phyloP scores from a whole-genome alignment of 2,888 invertebrate genomes.

The Vandiemenella viatica region DNA sequence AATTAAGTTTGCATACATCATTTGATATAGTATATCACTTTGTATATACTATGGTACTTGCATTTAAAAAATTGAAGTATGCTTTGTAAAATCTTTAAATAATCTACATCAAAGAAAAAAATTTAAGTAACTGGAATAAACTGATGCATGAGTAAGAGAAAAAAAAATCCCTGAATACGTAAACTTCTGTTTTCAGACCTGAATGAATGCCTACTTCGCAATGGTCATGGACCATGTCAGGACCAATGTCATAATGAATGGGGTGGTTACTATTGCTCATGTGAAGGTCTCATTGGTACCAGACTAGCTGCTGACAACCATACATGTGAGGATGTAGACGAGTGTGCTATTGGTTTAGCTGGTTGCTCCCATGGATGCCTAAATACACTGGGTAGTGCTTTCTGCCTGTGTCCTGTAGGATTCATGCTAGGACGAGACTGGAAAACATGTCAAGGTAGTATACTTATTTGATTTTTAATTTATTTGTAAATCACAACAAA shows the following conservation, averaged over 20 bases:
- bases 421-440: constrained; percentile 12
- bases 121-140: no score
- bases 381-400: constrained; percentile 31
- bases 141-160: no score
- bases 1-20: no score
- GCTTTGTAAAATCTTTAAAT: no score
- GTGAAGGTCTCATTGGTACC: constrained; percentile 40
- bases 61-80: no score
- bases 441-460: constrained; percentile 15
- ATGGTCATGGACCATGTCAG: constrained; percentile 50
- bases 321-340: constrained; percentile 27
- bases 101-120: no score
- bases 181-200: constrained; percentile 38
- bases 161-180: no score
- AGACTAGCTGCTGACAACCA: constrained; percentile 26
- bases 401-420: constrained; percentile 15
- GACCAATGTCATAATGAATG: constrained; percentile 41
- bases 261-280: constrained; percentile 42
- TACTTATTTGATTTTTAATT: no score
- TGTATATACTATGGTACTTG: no score
- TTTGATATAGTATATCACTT: no score
- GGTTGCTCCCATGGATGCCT: constrained; percentile 34
- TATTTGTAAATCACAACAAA: no score
- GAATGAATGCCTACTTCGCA: constrained; percentile 44
- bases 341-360: constrained; percentile 21